These are phyloP conservation scores for Phalacrocorax carbo DNA, from an alignment of 2,113 vertebrate genomes.

Conservation along the genomic window DNA sequence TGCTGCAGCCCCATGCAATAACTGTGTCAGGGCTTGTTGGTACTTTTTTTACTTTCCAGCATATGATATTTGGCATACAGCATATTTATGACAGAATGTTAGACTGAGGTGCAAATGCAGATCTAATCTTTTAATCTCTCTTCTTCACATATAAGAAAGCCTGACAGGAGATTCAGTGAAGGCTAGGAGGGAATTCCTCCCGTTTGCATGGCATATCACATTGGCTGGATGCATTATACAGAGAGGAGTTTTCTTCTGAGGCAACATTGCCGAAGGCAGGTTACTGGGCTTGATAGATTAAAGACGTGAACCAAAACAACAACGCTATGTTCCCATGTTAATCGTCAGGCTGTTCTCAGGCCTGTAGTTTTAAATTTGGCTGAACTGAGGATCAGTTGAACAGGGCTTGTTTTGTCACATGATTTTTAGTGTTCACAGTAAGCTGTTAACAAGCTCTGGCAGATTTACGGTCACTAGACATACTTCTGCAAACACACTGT, in stretches of 20 bases:
- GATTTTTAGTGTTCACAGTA: conserved; percentile 47
- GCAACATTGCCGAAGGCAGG: conserved; percentile 64
- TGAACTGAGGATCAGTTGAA: conserved; percentile 29
- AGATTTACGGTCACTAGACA: conserved; percentile 64
- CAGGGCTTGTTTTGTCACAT: conserved; percentile 56
- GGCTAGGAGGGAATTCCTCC: conserved; percentile 29
- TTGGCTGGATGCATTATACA: conserved; percentile 9
- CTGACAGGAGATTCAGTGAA: conserved; percentile 36
- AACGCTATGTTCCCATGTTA: conserved; percentile 47
- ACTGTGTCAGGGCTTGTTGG: neutral
- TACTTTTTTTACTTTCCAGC: neutral
- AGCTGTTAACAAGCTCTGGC: conserved; percentile 68
- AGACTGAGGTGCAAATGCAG: conserved; percentile 42
- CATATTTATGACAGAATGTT: conserved; percentile 48
- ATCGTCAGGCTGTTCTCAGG: conserved; percentile 64
- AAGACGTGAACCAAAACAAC: conserved; percentile 64
- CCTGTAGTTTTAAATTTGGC: conserved; percentile 57
- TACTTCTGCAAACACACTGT: conserved; percentile 59
- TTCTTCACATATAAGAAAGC: neutral
- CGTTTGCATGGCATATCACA: neutral
- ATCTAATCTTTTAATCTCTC: conserved; percentile 34
- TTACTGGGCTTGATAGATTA: conserved; percentile 69
- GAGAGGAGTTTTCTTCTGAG: conserved; percentile 43
- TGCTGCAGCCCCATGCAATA: neutral
- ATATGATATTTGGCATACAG: conserved; percentile 44